Base-by-base conservation (phyloP, 2,888 invertebrate species). In the Pseudanteris insignis region DNA sequence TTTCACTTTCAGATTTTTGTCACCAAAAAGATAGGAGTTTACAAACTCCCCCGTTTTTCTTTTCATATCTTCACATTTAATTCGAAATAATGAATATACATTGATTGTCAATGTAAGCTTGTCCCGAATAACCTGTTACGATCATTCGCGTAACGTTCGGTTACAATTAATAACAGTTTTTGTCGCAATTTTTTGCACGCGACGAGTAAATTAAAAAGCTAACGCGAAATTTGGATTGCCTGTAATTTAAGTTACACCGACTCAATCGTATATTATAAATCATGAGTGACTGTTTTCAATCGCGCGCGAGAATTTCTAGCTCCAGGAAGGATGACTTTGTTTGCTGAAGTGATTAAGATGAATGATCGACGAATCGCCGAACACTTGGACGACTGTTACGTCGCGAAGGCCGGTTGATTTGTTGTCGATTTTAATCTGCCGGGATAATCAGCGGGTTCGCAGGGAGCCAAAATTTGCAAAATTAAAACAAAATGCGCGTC, bases 331-430 rank as follows among this genome's bases (percentile, higher is more conserved):
- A 34, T 34, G 18, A 46, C 34, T 46, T 46, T 46, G 34, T 44
- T 44, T 44, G 33, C 34, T 26, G 28, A 47, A 28, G 47, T 37
- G 36, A 47, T 47, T 47, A 37, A 47, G 50, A 37, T 33, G 40
- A 43, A 25, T 8, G 32, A 37, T 21, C n/a, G 12, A 41, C 25
- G 15, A 21, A 25, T 26, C 12, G 32, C 32, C 36, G 34, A 28
- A 46, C 12, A 38, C 13, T 41, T 30, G 24, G 25, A 40, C 9
- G 9, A 36, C 29, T 25, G 5, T 9, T 24, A 26, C 14, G 28
- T 28, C 14, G 6, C n/a, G 26, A 46, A 38, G 26, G 21, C 34
- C 40, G 30, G 13, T 41, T 34, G 25, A 48, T 36, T 40, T 51
- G 26, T 34, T 43, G 11, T 32, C 21, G 18, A 43, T 38, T 34